Evolutionary conservation across 2,888 invertebrate genomes (phyloP).

Genomic region (Agrochola lychnidis): DNA sequence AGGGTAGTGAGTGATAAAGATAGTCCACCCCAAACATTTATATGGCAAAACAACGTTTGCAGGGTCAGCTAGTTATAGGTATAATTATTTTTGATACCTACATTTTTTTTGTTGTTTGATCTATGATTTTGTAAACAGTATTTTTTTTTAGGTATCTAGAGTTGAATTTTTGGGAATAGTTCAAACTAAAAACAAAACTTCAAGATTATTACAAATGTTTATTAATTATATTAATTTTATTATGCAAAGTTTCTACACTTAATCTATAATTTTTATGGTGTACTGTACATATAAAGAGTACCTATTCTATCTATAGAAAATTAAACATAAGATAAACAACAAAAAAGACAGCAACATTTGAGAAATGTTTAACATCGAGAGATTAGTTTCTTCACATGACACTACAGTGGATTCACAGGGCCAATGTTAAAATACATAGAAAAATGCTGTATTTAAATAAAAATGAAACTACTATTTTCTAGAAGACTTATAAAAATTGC

Average conservation of each 20-base stretch:
- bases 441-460: background rate
- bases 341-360: background rate
- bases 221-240: too few species aligned
- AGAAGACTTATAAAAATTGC: background rate
- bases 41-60: too few species aligned
- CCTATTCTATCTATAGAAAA: background rate
- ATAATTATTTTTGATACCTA: background rate
- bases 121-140: background rate
- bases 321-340: background rate
- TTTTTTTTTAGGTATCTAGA: background rate
- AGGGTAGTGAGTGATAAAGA: too few species aligned
- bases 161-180: background rate
- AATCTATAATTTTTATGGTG: background rate
- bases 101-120: background rate
- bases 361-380: background rate
- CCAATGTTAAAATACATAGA: background rate
- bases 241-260: background rate
- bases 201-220: background rate
- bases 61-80: too few species aligned
- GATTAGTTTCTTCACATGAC: background rate
- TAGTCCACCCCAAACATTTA: too few species aligned
- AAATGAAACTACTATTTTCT: background rate
- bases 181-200: background rate
- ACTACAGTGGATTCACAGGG: background rate
- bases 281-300: background rate